Evolutionary conservation across 2,888 invertebrate genomes (phyloP), one percentile per base, ranked within the genome.

Genomic region (Aleiodes alternator): DNA sequence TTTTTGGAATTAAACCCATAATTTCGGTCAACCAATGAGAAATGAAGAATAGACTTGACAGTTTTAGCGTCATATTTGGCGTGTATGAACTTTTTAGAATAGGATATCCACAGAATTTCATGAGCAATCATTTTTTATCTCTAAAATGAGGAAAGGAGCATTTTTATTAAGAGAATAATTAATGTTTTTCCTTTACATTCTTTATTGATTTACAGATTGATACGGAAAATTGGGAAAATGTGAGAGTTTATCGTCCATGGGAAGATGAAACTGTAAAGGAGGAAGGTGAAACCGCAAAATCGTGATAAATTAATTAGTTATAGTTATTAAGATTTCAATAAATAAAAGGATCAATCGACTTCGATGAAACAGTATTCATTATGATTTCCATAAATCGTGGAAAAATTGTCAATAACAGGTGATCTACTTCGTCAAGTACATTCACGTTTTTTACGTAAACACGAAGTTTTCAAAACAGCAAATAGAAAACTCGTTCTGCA

Each of bases 191-290:
- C 8, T 14, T 29, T 16, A 5, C 14, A 68, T 68, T 50, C 9
- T n/a, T 29, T 50, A 23, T 73, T 73, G 71, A 76, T 77, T 79
- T 81, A 84, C 78, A 90, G 86, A 16, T 95, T 53, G 95, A 97
- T 87, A 93, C 96, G 81, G 94, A 96, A 80, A 92, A 94, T 82
- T 97, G 97, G 97, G 93, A 95, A 86, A 96, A 97, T 85, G 93
- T 94, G 80, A 91, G 97, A 82, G 96, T 96, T 0, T 95, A 96
- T 5, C 91, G 97, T 72, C 96, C 97, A 0, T 97, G 96, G 96
- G 97, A 97, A 85, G 92, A 93, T 9, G 48, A 56, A 50, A 59
- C 8, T 11, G 4, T 43, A 11, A 43, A 43, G 96, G 97, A 97
- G 96, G 97, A 97, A 85, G 92, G 93, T 14, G 43, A 56, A 50